Conservation (phyloP, 2,113 vertebrate species). For the Gymnarchus niloticus region DNA sequence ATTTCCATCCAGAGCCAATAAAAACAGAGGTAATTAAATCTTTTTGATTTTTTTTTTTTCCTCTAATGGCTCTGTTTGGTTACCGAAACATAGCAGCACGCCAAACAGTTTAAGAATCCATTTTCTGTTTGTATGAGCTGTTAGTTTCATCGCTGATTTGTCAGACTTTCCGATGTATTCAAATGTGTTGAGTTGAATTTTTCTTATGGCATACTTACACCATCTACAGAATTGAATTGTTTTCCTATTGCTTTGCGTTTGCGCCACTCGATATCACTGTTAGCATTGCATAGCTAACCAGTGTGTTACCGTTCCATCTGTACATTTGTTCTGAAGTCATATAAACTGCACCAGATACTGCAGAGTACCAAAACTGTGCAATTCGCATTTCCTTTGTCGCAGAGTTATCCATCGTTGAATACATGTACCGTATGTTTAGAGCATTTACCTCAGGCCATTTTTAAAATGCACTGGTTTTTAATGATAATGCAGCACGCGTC, state of each 20-base stretch:
- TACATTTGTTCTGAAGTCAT: background rate
- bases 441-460: too few relatives aligned
- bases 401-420: background rate
- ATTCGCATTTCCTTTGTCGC: background rate
- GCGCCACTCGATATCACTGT: background rate
- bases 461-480: too few relatives aligned
- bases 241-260: background rate
- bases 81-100: background rate
- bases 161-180: background rate
- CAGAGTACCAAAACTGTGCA: background rate
- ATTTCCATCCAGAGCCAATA: conserved; percentile 1
- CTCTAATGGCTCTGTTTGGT: background rate
- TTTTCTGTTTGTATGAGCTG: background rate
- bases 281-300: background rate
- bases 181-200: background rate
- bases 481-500: too few relatives aligned
- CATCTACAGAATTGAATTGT: background rate
- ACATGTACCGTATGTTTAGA: too few relatives aligned
- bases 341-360: background rate
- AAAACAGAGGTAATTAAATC: background rate
- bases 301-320: background rate
- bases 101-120: background rate
- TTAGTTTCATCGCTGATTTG: background rate
- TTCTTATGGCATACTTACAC: too few relatives aligned
- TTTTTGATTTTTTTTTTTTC: background rate